phyloP scores from a whole-genome alignment of 2,113 vertebrate species.

The Callipepla squamata region DNA sequence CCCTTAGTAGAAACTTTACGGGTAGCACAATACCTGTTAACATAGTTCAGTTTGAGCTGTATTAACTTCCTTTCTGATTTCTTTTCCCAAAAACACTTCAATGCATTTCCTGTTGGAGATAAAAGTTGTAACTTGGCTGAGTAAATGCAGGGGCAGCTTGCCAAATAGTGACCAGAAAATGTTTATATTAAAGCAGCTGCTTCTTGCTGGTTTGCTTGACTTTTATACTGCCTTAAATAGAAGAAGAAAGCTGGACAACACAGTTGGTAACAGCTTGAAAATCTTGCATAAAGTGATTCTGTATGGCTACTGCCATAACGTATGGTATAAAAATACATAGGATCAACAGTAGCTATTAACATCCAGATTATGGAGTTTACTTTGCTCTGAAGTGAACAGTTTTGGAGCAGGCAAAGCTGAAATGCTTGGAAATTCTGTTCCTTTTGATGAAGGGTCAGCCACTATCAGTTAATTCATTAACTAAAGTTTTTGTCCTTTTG shows the following conservation, averaged over 20 bases:
- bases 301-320: not conserved
- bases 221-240: conserved; percentile 1
- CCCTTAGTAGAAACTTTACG: not conserved
- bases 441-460: not conserved
- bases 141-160: not conserved
- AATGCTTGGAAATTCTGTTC: not conserved
- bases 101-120: conserved; percentile 38
- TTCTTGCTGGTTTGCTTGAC: not conserved
- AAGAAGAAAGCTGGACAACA: not conserved
- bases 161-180: not conserved
- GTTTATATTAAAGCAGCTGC: not conserved
- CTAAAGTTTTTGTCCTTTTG: not conserved
- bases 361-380: not conserved
- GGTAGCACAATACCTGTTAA: not conserved
- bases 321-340: not conserved
- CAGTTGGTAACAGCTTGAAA: not conserved
- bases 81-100: conserved; percentile 51
- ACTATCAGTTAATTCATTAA: not conserved
- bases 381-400: not conserved
- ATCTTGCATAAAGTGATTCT: not conserved
- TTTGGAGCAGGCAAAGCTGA: not conserved
- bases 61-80: conserved; percentile 38
- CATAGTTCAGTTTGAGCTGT: not conserved
- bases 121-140: conserved; percentile 8
- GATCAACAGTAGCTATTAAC: not conserved